Percentiles rank a stretch among this genome's conserved stretches.
Evolutionary conservation across 2,113 vertebrate species (phyloP).

Genomic region (Empidonax alnorum): DNA sequence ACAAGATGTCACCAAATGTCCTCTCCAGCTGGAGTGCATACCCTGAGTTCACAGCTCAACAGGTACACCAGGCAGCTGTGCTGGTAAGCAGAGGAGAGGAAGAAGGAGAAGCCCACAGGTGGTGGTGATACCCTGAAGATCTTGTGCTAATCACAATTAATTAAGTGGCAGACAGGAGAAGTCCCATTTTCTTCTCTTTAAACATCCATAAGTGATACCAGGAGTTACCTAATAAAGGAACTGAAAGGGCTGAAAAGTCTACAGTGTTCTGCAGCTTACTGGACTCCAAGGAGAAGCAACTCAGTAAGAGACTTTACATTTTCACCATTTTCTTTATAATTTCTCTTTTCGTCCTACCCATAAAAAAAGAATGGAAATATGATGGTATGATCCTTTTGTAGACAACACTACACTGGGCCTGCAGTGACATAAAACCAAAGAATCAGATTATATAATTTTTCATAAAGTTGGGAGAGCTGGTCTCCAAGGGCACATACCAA

Average conservation of each 20-base stretch:
- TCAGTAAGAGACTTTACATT: not conserved
- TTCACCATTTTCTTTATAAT: not conserved
- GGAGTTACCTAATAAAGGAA: not conserved
- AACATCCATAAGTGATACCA: not conserved
- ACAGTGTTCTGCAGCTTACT: not conserved
- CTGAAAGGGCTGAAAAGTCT: not conserved
- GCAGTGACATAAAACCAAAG: not conserved
- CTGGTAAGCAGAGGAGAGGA: not conserved
- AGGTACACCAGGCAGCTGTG: not conserved
- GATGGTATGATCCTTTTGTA: not conserved
- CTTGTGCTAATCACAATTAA: not conserved
- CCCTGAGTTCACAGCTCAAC: not conserved
- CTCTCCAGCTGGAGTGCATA: not conserved
- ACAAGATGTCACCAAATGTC: not conserved
- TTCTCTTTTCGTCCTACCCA: not conserved
- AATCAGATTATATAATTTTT: not conserved
- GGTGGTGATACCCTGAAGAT: not conserved
- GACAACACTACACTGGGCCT: not conserved
- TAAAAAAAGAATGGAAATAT: not conserved
- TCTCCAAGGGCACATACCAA: slow-evolving; percentile 29
- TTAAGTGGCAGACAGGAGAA: not conserved
- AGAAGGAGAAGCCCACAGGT: not conserved
- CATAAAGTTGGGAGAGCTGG: slow-evolving; percentile 12
- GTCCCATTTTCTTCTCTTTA: not conserved
- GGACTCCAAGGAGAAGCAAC: not conserved